phyloP scores from a whole-genome alignment of 1,140 invertebrate species.

The Aphis gossypii region DNA sequence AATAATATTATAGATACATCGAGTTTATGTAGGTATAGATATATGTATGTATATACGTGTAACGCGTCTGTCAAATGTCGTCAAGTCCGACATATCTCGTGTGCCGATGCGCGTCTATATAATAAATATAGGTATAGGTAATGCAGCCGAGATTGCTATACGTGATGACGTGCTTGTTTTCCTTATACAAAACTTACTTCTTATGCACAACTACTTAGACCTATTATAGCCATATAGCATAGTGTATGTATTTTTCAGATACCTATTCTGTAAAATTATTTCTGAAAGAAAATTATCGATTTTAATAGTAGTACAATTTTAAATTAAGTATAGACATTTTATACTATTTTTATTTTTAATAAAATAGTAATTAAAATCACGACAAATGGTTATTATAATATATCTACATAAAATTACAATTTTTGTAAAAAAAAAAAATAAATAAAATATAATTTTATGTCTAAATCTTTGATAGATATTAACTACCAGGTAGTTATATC shows the following conservation, averaged over 20 bases:
- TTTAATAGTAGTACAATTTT: background rate
- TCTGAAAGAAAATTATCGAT: background rate
- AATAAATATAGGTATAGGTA: background rate
- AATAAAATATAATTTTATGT: background rate
- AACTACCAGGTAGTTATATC: no score
- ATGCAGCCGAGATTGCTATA: background rate
- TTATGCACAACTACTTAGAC: background rate
- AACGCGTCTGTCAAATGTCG: slow-evolving; percentile 49
- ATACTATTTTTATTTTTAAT: background rate
- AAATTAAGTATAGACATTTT: background rate
- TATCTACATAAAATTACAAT: background rate
- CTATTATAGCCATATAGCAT: background rate
- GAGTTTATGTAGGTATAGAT: background rate
- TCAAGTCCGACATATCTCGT: slow-evolving; percentile 20
- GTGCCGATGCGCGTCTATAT: background rate
- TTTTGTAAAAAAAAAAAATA: background rate
- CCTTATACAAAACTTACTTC: background rate
- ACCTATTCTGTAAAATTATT: background rate
- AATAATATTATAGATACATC: slow-evolving; percentile 8
- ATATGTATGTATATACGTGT: background rate
- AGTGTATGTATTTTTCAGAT: background rate
- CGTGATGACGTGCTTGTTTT: background rate
- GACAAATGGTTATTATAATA: background rate
- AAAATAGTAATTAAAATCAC: background rate
- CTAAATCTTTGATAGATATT: no score